Conservation (phyloP, 2,888 invertebrate genomes). For the Caenorhabditis sulstoni region DNA sequence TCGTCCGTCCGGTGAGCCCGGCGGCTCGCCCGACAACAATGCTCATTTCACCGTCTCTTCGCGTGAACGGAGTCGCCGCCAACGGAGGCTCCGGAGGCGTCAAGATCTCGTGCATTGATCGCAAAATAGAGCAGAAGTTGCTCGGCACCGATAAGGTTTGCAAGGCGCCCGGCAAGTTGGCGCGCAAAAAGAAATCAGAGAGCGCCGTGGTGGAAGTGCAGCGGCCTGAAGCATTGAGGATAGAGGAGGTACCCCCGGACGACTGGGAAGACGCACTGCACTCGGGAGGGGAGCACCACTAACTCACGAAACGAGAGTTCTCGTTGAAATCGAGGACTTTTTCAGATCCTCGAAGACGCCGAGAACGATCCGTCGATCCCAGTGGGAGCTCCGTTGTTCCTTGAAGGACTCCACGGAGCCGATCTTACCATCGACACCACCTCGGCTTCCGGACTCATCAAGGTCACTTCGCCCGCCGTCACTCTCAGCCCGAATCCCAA, state of each 20-base stretch:
- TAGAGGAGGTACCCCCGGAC: constrained; percentile 39
- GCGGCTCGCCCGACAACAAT: constrained; percentile 44
- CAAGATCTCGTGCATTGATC: constrained; percentile 69
- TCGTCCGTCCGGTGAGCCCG: constrained; percentile 26
- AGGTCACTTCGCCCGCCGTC: constrained; percentile 57
- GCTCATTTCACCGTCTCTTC: constrained; percentile 51
- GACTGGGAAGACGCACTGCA: constrained; percentile 10
- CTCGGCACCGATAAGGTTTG: constrained; percentile 52
- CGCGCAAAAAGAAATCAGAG: constrained; percentile 41
- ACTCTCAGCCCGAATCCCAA: constrained; percentile 59
- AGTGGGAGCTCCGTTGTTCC: constrained; percentile 77
- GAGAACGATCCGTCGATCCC: constrained; percentile 76
- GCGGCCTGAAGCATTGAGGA: constrained; percentile 36
- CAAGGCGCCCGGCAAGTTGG: constrained; percentile 47
- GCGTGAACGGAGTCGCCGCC: constrained; percentile 22
- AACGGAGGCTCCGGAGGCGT: constrained; percentile 24
- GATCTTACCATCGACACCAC: constrained; percentile 63
- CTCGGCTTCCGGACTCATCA: constrained; percentile 46
- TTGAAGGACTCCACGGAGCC: constrained; percentile 72
- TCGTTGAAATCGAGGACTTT: too few relatives aligned
- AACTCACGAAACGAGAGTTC: too few relatives aligned
- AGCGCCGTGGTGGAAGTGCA: constrained; percentile 8
- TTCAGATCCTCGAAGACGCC: constrained; percentile 68
- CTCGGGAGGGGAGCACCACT: too few relatives aligned
- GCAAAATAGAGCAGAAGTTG: constrained; percentile 63